Conservation (phyloP, 1,140 invertebrate genomes). For the Drosophila oshimai region DNA sequence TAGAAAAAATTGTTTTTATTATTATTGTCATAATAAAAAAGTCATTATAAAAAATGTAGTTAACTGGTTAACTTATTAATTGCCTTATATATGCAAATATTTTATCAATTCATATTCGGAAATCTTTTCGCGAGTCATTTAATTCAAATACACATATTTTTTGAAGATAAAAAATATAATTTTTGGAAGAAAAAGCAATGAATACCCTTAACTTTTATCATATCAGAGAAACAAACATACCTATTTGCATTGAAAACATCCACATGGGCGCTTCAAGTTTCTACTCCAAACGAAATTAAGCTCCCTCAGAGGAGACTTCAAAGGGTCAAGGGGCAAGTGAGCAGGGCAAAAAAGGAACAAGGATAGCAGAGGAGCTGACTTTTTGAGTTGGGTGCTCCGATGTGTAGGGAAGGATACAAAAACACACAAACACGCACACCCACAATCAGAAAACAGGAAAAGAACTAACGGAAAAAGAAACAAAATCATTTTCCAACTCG, state of each 20-base stretch:
- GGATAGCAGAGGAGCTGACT: slow-evolving; percentile 7
- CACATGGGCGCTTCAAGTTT: slow-evolving; percentile 29
- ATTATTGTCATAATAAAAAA: too few relatives aligned
- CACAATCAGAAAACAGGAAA: slow-evolving; percentile 20
- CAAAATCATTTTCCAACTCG: slow-evolving; percentile 20
- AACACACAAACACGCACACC: slow-evolving; percentile 14
- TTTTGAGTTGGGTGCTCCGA: slow-evolving; percentile 40
- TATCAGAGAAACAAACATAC: slow-evolving; percentile 3
- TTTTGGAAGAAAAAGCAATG: too few relatives aligned
- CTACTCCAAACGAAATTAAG: slow-evolving; percentile 33
- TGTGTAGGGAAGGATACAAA: slow-evolving; percentile 5
- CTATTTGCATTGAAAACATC: slow-evolving; percentile 35
- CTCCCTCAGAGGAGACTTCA: slow-evolving; percentile 11
- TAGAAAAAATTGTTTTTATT: too few relatives aligned
- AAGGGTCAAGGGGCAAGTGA: slow-evolving; percentile 6
- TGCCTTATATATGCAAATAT: too few relatives aligned
- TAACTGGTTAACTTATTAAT: too few relatives aligned
- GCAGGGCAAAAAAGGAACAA: background rate
- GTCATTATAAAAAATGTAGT: too few relatives aligned
- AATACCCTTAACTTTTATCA: background rate
- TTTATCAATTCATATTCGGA: too few relatives aligned
- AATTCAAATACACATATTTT: too few relatives aligned
- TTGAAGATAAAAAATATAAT: too few relatives aligned
- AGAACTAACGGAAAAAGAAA: background rate
- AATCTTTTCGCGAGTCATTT: too few relatives aligned